Evolutionary conservation across 2,113 vertebrate genomes (phyloP).

Genomic region (Menura novaehollandiae): DNA sequence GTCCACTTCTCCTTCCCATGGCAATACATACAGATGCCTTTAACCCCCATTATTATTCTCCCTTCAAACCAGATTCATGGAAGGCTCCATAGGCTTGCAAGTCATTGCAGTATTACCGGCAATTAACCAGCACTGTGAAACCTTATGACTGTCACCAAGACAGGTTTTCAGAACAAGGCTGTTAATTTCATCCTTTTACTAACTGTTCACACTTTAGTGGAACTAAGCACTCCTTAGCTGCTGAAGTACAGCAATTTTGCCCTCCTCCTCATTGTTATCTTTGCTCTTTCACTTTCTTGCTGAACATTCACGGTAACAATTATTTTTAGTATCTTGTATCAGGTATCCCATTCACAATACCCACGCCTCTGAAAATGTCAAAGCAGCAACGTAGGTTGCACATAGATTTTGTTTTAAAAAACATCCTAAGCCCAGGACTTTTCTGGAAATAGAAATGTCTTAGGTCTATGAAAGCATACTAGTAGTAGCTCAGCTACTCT

Average conservation of each 20-base stretch:
- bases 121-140: background rate
- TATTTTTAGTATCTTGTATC: background rate
- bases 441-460: background rate
- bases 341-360: background rate
- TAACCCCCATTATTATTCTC: background rate
- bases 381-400: background rate
- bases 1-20: background rate
- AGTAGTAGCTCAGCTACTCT: background rate
- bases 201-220: background rate
- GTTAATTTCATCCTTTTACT: background rate
- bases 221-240: background rate
- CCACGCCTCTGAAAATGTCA: background rate
- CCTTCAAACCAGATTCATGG: background rate
- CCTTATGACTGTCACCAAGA: rapidly evolving
- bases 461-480: background rate
- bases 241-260: background rate
- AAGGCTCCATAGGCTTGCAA: background rate
- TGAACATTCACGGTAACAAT: background rate
- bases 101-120: background rate
- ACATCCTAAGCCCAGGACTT: background rate
- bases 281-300: background rate
- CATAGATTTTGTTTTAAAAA: background rate
- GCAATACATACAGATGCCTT: background rate
- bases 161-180: background rate
- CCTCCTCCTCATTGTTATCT: background rate